A percentile compares a stretch with the other conserved stretches of the same genome.
Evolutionary conservation across 92 coral and sea anemone species (phyloP).

Genomic region (Bergia puertoricense): DNA sequence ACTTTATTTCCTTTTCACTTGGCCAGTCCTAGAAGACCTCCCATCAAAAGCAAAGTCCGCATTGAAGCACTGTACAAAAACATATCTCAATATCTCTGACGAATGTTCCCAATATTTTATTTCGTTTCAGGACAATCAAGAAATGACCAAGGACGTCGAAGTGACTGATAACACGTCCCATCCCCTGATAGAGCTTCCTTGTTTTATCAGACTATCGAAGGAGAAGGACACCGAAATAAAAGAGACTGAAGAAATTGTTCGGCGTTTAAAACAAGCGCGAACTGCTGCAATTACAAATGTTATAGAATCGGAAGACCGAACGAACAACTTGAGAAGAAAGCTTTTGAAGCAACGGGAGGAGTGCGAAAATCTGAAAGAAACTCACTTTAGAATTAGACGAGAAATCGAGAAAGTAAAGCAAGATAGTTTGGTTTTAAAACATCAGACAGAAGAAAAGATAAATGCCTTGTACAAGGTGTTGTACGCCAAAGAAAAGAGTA

Average conservation of each 20-base stretch:
- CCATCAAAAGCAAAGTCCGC: too few relatives aligned
- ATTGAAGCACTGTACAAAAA: too few relatives aligned
- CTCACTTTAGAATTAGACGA: constrained; percentile 5
- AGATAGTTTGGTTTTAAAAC: constrained; percentile 5
- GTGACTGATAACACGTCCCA: background rate
- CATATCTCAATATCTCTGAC: too few relatives aligned
- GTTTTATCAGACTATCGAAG: background rate
- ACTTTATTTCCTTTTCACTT: too few relatives aligned
- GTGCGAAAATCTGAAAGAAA: constrained; percentile 23
- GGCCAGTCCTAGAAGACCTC: too few relatives aligned
- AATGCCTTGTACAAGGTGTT: constrained; percentile 14
- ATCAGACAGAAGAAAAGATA: constrained; percentile 17
- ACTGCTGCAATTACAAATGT: constrained; percentile 7
- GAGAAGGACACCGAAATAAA: background rate
- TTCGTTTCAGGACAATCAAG: background rate
- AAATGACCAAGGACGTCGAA: background rate
- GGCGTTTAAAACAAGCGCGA: constrained; percentile 8
- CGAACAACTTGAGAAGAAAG: constrained; percentile 28
- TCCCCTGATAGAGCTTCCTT: background rate
- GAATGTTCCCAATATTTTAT: too few relatives aligned
- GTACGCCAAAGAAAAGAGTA: constrained; percentile 16
- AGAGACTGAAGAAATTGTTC: background rate
- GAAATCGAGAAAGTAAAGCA: constrained; percentile 31
- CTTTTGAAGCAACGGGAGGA: constrained; percentile 10
- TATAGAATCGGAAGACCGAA: constrained; percentile 9